Conservation (phyloP, 1,140 invertebrate species). For the Nebria ingens region DNA sequence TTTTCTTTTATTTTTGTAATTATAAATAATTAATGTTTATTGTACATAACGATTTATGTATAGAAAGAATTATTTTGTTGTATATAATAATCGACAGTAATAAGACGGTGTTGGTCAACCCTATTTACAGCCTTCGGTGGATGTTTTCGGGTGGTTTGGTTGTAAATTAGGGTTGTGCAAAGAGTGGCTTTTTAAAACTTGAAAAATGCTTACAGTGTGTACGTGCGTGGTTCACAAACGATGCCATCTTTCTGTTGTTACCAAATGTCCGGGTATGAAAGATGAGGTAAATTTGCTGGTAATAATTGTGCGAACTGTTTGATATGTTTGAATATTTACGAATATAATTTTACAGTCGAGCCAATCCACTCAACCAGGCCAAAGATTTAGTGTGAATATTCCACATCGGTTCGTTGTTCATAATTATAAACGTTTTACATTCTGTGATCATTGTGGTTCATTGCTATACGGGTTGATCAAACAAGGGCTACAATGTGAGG, state of each 20-base stretch:
- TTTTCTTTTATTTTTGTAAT: constrained; percentile 14
- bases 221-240: constrained; percentile 97
- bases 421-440: constrained; percentile 95
- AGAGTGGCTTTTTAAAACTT: not conserved
- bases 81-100: not conserved
- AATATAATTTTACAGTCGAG: not conserved
- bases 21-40: constrained; percentile 11
- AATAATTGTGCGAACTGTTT: no score
- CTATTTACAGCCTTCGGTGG: not conserved
- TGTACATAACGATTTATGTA: constrained; percentile 3
- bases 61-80: not conserved
- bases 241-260: constrained; percentile 88
- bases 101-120: constrained; percentile 4
- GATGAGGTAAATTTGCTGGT: constrained; percentile 63
- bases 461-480: constrained; percentile 90
- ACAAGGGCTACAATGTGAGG: constrained; percentile 96
- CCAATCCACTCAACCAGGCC: constrained; percentile 34
- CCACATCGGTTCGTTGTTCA: constrained; percentile 91
- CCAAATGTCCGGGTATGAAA: constrained; percentile 92
- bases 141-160: not conserved
- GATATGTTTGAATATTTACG: no score
- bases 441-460: constrained; percentile 98
- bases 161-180: not conserved
- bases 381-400: constrained; percentile 88
- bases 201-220: constrained; percentile 65